Conservation (phyloP, 2,888 invertebrate species). For the Himalopsyche kuldschensis region DNA sequence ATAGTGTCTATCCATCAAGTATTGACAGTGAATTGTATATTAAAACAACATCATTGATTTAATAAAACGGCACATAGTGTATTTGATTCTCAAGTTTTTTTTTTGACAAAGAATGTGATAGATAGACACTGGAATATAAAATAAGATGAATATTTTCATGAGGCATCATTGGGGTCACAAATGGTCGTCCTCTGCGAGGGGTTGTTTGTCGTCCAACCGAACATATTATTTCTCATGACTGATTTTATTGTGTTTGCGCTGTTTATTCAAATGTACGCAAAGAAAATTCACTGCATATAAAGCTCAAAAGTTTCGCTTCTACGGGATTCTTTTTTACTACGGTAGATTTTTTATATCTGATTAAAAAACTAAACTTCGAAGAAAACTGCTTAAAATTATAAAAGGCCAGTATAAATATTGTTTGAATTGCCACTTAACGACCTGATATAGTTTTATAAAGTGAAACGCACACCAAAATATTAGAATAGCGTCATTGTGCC, state of each 20-base stretch:
- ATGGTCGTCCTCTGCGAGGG: not conserved
- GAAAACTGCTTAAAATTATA: too few relatives aligned
- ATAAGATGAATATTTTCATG: not conserved
- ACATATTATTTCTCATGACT: constrained; percentile 37
- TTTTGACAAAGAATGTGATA: not conserved
- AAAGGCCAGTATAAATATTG: too few relatives aligned
- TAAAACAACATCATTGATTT: too few relatives aligned
- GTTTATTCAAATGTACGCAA: constrained; percentile 37
- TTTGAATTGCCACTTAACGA: too few relatives aligned
- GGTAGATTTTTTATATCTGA: not conserved
- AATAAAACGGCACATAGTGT: too few relatives aligned
- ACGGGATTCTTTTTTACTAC: not conserved
- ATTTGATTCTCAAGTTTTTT: too few relatives aligned
- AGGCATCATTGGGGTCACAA: not conserved
- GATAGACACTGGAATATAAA: not conserved
- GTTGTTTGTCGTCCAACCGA: constrained; percentile 26
- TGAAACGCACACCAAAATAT: too few relatives aligned
- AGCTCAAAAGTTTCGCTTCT: not conserved
- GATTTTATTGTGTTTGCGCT: constrained; percentile 39
- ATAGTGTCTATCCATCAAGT: too few relatives aligned
- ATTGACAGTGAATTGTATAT: too few relatives aligned
- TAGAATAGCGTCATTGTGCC: too few relatives aligned
- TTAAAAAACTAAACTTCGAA: not conserved
- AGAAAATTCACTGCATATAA: constrained; percentile 17
- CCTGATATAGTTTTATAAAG: too few relatives aligned